phyloP scores from a whole-genome alignment of 2,888 invertebrate genomes.

The Nomada fucata region DNA sequence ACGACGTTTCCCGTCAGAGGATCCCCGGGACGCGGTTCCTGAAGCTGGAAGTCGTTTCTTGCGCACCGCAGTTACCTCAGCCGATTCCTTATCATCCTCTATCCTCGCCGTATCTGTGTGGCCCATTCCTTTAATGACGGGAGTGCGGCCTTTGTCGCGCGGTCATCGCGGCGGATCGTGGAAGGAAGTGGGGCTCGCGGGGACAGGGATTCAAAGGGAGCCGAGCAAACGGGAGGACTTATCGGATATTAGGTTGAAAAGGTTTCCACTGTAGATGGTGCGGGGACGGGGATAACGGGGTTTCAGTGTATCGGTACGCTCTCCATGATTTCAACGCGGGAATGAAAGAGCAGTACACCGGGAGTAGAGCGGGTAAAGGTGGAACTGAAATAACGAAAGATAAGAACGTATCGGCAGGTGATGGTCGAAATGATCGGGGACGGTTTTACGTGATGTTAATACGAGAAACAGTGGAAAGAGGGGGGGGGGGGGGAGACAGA shows the following conservation, averaged over 20 bases:
- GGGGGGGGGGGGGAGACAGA: not conserved
- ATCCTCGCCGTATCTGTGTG: not conserved
- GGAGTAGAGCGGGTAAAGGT: not conserved
- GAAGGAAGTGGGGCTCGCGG: not conserved
- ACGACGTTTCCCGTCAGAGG: constrained; percentile 40
- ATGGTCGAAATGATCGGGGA: not conserved
- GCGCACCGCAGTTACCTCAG: not conserved
- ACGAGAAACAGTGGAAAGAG: not conserved
- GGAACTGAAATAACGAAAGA: not conserved
- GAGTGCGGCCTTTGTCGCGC: constrained; percentile 38
- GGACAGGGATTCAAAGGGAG: constrained; percentile 17
- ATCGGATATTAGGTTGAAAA: constrained; percentile 36
- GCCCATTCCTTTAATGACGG: constrained; percentile 37
- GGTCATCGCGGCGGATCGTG: constrained; percentile 20
- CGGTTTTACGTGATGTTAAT: not conserved
- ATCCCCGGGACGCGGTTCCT: not conserved
- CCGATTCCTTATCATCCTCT: constrained; percentile 11
- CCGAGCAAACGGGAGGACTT: constrained; percentile 6
- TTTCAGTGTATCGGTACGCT: constrained; percentile 7
- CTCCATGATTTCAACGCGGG: not conserved
- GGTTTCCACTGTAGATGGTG: constrained; percentile 15
- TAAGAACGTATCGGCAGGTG: not conserved
- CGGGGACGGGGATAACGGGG: not conserved
- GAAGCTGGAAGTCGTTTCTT: constrained; percentile 7
- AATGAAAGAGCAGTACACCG: not conserved